Evolutionary conservation across 2,797 vertebrate species (phyloP).

Genomic region (Microctenopoma lineatum): DNA sequence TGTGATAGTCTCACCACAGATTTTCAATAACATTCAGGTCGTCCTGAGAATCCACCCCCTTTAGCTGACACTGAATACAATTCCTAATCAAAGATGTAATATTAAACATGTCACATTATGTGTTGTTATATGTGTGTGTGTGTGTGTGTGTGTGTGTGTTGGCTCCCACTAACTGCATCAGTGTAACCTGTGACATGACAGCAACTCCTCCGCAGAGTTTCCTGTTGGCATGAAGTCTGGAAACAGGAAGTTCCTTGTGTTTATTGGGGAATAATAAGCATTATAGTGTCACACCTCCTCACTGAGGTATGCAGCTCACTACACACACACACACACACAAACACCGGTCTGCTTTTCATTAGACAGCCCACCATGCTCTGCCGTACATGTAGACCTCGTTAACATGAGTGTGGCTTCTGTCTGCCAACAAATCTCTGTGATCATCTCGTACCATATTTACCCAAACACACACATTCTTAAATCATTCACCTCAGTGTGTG

Average conservation of each 20-base stretch:
- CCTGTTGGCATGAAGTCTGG: constrained; percentile 61
- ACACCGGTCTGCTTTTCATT: constrained; percentile 61
- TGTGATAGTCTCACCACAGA: no score
- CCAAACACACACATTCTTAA: constrained; percentile 14
- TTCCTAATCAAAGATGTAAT: no score
- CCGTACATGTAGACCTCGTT: constrained; percentile 48
- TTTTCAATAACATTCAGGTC: no score
- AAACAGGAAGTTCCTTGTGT: constrained; percentile 74
- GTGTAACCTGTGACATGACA: constrained; percentile 10
- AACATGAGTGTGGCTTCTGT: constrained; percentile 60
- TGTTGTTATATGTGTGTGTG: no score
- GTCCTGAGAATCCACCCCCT: no score
- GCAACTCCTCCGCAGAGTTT: constrained; percentile 18
- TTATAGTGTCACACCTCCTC: constrained; percentile 75
- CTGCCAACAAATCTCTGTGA: constrained; percentile 61
- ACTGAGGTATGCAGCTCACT: constrained; percentile 69
- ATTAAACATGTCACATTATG: not conserved
- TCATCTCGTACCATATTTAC: constrained; percentile 16
- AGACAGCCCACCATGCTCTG: constrained; percentile 64
- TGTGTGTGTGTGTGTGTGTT: not conserved
- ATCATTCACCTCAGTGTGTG: constrained; percentile 1
- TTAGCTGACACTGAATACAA: no score
- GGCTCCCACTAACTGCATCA: constrained; percentile 1
- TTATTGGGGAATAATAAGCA: constrained; percentile 77
- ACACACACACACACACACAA: constrained; percentile 30